Conservation (phyloP, 2,888 invertebrate species). For the Acleris emargana region DNA sequence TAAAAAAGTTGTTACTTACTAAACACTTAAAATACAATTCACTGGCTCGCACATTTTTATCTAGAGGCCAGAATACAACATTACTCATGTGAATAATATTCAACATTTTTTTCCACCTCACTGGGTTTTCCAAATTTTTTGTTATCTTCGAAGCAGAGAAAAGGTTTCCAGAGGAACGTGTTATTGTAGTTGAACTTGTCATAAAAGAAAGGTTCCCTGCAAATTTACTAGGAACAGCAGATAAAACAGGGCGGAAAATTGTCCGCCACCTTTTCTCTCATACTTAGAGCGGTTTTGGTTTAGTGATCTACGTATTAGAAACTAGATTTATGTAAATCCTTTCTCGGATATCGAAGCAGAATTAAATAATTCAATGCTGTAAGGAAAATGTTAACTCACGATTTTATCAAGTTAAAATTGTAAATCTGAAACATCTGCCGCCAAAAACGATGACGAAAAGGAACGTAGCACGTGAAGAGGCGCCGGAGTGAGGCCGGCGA, state of each 20-base stretch:
- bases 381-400: conserved; percentile 5
- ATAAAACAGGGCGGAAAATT: conserved; percentile 5
- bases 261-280: background rate
- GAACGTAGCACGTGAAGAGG: conserved; percentile 27
- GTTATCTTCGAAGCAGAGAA: background rate
- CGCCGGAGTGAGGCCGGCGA: conserved; percentile 6
- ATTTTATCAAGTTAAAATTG: conserved; percentile 30
- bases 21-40: too few species aligned
- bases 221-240: conserved; percentile 6
- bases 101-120: background rate
- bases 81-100: too few species aligned
- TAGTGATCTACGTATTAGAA: background rate
- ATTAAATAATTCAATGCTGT: background rate
- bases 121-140: background rate
- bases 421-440: conserved; percentile 33
- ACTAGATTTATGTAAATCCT: background rate
- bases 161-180: conserved; percentile 8
- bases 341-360: background rate
- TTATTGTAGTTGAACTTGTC: conserved; percentile 5
- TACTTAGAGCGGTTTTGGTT: background rate
- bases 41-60: too few species aligned
- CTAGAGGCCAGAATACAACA: too few species aligned
- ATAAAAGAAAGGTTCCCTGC: conserved; percentile 6
- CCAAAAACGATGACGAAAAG: conserved; percentile 31
- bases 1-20: too few species aligned